Evolutionary conservation across 2,888 invertebrate species (phyloP), one percentile per base, ranked within the genome.

Genomic region (Cerceris ruficornis): DNA sequence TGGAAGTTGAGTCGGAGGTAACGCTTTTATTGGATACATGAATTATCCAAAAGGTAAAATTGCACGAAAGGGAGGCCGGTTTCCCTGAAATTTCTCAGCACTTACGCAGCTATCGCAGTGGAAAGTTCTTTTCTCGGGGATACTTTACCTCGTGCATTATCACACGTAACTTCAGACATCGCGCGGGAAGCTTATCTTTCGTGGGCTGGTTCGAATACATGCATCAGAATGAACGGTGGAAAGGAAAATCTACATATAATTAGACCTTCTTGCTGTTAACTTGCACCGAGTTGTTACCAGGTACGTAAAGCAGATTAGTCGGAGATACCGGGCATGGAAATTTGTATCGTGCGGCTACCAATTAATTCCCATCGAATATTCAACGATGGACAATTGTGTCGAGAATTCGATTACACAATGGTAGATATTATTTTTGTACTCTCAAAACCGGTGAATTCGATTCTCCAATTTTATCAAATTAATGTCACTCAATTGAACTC

Each of bases 91-190:
- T 49, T 59, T 28, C 42, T 14, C 54, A 42, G 49, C 59, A 46
- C 54, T 68, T 72, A 62, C 61, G 69, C 57, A 49, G 66, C 54
- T 57, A 58, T 62, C 75, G 52, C 39, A 42, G 50, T 73, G 69
- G 73, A 77, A 77, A 79, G 77, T 69, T 64, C 58, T 69, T 77
- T 73, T 73, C 66, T 67, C 67, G 62, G 64, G 43, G 43, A 50
- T 39, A 64, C 54, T 61, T 73, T 65, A 57, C 49, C 49, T 60
- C 59, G 11, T 13, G 11, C 43, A 61, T 73, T 71, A 73, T 77
- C 67, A 62, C 58, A 43, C 62, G 50, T 68, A 71, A 77, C 66
- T 58, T 39, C 9, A 60, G 41, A 50, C 62, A 52, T 61, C 60
- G 39, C 39, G 49, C 55, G 41, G 58, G 66, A 52, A 52, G 72